phyloP scores from a whole-genome alignment of 2,888 invertebrate species.

The Arctia plantaginis region DNA sequence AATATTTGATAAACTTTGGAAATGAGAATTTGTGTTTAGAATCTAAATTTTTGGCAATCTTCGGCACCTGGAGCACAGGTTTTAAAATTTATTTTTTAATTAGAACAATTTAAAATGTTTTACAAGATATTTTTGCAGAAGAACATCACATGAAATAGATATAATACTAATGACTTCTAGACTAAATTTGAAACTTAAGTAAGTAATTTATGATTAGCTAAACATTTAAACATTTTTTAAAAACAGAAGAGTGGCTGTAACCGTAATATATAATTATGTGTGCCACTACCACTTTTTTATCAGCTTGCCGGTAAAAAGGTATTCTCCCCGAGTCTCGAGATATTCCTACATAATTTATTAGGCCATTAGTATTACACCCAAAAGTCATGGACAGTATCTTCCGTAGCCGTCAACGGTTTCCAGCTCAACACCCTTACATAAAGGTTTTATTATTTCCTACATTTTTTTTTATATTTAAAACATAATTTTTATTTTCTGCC shows the following conservation, averaged over 20 bases:
- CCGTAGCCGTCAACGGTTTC: background rate
- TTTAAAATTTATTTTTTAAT: background rate
- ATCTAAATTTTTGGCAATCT: background rate
- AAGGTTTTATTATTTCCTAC: background rate
- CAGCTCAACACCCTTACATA: background rate
- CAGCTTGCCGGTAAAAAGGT: background rate
- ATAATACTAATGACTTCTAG: too few relatives aligned
- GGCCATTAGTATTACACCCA: slow-evolving; percentile 2
- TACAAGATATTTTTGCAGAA: background rate
- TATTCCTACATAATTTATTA: background rate
- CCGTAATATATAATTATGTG: background rate
- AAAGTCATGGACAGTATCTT: background rate
- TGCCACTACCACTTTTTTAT: background rate
- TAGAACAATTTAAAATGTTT: background rate
- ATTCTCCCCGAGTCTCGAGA: background rate
- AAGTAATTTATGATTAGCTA: too few relatives aligned
- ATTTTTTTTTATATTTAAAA: background rate
- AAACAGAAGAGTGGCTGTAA: background rate
- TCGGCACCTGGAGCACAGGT: background rate
- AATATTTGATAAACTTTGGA: slow-evolving; percentile 1
- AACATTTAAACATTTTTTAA: too few relatives aligned
- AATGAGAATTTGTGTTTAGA: background rate
- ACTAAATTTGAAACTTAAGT: too few relatives aligned
- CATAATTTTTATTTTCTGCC: background rate
- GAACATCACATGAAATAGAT: background rate